Conservation (phyloP, 2,888 invertebrate genomes). For the Pseudolycoriella hygida region DNA sequence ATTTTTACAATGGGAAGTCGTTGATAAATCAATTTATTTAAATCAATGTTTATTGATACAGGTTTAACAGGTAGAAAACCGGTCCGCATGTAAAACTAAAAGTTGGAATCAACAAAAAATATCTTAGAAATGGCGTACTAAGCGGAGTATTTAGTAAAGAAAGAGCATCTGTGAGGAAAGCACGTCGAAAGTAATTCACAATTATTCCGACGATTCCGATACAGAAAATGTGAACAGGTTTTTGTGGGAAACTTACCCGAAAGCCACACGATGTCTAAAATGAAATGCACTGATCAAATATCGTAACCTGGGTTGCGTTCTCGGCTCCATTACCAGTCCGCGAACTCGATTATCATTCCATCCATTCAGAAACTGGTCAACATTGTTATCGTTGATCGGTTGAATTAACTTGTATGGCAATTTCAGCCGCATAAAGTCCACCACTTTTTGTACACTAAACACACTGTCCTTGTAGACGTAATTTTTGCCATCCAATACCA, state of each 20-base stretch:
- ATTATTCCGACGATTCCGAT: no score
- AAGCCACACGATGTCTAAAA: constrained; percentile 68
- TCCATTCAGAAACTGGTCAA: constrained; percentile 63
- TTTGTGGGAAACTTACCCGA: constrained; percentile 72
- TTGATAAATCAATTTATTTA: no score
- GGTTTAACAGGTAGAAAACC: no score
- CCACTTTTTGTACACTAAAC: constrained; percentile 59
- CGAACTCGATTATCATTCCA: constrained; percentile 87
- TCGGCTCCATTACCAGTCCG: constrained; percentile 71
- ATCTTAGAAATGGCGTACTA: no score
- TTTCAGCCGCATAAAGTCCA: constrained; percentile 74
- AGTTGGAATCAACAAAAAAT: no score
- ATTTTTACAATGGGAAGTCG: no score
- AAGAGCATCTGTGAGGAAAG: no score
- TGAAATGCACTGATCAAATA: constrained; percentile 79
- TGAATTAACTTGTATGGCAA: constrained; percentile 68
- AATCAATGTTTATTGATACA: no score
- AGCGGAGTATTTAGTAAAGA: no score
- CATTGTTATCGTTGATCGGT: constrained; percentile 49
- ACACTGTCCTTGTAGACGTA: constrained; percentile 71
- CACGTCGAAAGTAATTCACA: no score
- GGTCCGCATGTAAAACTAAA: no score
- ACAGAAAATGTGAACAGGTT: no score
- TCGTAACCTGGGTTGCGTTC: constrained; percentile 56
- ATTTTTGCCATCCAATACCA: constrained; percentile 67